Evolutionary conservation across 2,888 invertebrate genomes (phyloP).

Genomic region (Hetaerina titia): DNA sequence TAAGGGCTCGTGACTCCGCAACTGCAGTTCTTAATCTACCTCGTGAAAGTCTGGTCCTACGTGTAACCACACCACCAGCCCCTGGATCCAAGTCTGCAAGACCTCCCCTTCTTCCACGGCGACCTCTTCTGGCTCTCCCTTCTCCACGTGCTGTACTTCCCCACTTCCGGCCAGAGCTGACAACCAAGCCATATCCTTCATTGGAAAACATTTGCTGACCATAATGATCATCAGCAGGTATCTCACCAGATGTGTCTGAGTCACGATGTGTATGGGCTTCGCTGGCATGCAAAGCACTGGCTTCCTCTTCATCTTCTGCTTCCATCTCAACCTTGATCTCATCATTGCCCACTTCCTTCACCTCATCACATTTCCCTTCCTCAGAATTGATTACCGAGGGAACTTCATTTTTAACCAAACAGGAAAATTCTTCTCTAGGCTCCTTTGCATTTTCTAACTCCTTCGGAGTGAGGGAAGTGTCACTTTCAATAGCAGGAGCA

Average conservation of each 20-base stretch:
- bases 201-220: conserved; percentile 38
- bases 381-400: conserved; percentile 28
- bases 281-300: neutral
- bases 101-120: conserved; percentile 76
- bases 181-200: conserved; percentile 37
- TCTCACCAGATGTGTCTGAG: neutral
- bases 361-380: conserved; percentile 39
- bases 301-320: conserved; percentile 21
- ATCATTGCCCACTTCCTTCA: conserved; percentile 42
- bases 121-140: conserved; percentile 81
- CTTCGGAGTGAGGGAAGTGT: conserved; percentile 71
- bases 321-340: conserved; percentile 66
- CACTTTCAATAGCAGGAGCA: neutral
- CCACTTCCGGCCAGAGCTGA: conserved; percentile 49
- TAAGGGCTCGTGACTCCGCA: neutral
- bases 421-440: conserved; percentile 74
- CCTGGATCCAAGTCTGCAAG: conserved; percentile 55
- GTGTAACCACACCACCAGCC: conserved; percentile 69
- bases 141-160: conserved; percentile 75
- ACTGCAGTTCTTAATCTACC: conserved; percentile 14
- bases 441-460: conserved; percentile 73
- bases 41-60: conserved; percentile 47
- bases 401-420: conserved; percentile 4
- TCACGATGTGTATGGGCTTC: neutral
- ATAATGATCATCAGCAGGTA: neutral